Evolutionary conservation across 2,888 invertebrate species (phyloP).

Genomic region (Pterostichus niger): DNA sequence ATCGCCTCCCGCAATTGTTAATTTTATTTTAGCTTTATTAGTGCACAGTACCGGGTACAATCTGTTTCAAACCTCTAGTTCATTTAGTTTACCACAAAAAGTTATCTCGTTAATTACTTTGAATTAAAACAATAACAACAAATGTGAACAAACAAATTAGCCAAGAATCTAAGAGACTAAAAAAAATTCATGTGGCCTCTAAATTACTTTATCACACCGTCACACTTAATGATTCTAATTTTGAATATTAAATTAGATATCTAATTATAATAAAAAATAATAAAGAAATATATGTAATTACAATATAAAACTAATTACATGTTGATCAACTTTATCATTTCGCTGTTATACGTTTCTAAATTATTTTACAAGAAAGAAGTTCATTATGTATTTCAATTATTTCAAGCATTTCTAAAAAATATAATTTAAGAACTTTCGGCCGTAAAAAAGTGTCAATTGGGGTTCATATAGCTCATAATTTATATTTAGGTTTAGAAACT

Average conservation of each 20-base stretch:
- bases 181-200: background rate
- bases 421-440: too few relatives aligned
- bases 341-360: too few relatives aligned
- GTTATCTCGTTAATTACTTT: background rate
- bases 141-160: too few relatives aligned
- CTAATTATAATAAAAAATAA: constrained; percentile 24
- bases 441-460: too few relatives aligned
- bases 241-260: constrained; percentile 63
- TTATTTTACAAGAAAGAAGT: too few relatives aligned
- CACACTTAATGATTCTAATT: constrained; percentile 21
- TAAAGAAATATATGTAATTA: too few relatives aligned
- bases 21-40: constrained; percentile 32
- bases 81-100: background rate
- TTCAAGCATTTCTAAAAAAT: too few relatives aligned
- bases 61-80: constrained; percentile 31
- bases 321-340: too few relatives aligned
- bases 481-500: too few relatives aligned
- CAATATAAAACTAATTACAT: too few relatives aligned
- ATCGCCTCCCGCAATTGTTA: constrained; percentile 42
- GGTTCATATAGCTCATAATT: too few relatives aligned
- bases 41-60: constrained; percentile 36
- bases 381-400: too few relatives aligned
- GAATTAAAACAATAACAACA: background rate
- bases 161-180: background rate
- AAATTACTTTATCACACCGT: background rate